phyloP scores from a whole-genome alignment of 2,888 invertebrate species.

The Lymantria dispar region DNA sequence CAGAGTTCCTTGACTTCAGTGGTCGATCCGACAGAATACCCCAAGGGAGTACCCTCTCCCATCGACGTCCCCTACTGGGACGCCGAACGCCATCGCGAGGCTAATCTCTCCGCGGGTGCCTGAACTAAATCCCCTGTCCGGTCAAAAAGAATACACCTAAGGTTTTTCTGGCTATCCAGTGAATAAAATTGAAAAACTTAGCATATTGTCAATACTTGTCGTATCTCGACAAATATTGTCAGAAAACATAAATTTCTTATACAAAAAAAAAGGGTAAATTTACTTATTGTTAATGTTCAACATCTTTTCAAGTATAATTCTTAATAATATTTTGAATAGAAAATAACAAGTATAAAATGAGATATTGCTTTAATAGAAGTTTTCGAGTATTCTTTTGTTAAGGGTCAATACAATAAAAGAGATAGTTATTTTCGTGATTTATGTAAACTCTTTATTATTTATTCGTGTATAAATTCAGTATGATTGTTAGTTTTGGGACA shows the following conservation, averaged over 20 bases:
- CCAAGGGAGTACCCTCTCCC: too few species aligned
- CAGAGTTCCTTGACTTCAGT: too few species aligned
- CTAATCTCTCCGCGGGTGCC: too few species aligned
- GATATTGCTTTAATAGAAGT: slow-evolving; percentile 22
- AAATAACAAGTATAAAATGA: slow-evolving; percentile 19
- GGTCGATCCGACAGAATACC: too few species aligned
- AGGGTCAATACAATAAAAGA: slow-evolving; percentile 13
- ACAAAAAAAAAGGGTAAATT: neutral
- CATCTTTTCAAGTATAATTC: neutral
- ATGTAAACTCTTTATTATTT: slow-evolving; percentile 28
- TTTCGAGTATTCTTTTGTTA: slow-evolving; percentile 22
- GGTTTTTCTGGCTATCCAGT: too few species aligned
- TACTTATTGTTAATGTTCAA: neutral
- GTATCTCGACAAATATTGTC: too few species aligned
- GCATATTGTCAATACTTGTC: too few species aligned
- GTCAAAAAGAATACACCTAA: too few species aligned
- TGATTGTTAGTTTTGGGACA: slow-evolving; percentile 20
- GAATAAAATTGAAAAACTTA: too few species aligned
- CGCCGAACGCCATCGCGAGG: too few species aligned
- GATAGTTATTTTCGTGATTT: slow-evolving; percentile 17
- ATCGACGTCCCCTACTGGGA: too few species aligned
- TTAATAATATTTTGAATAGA: slow-evolving; percentile 9
- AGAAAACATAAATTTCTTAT: neutral
- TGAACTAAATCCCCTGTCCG: too few species aligned
- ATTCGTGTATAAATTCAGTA: slow-evolving; percentile 30